Base-by-base conservation (phyloP, 2,797 vertebrate species). In the Agapornis canus region DNA sequence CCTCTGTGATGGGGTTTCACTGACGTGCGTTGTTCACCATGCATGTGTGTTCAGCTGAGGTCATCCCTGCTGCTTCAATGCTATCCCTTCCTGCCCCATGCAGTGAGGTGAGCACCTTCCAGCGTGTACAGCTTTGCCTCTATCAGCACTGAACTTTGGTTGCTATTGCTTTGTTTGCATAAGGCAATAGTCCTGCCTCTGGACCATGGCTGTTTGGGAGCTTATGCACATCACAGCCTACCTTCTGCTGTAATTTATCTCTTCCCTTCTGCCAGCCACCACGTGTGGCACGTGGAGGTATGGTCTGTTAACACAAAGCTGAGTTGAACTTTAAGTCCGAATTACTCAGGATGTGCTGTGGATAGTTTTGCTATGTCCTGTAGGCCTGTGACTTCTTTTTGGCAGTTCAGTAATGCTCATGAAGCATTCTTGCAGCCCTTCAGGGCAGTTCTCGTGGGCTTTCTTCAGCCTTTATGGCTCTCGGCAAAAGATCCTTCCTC, bases 151-250 rank as follows among this genome's bases (percentile, higher is more conserved):
- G 39, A 63, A 16, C 70, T 87, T 71, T 5, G 16, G 26, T 5
- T 73, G 66, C 25, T 79, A 2, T 5, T 47, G 48, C 59, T 69
- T 68, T 78, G 57, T 66, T 89, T 79, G 68, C 3, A 2, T 22
- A 14, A 72, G 73, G 42, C 2, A 6, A 61, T 19, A 42, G 26
- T 35, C 21, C 61, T 94, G 42, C 52, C 31, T 61, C 73, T 73
- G 81, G 15, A 40, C 8, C 0, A 0, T 0, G 20, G 35, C 13
- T 90, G 0, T 54, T 56, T 29, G 37, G n/a, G n/a, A 59, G 26
- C 29, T 86, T 76, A 39, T 45, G 48, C 22, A 27, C 63, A 70
- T 48, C 43, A 23, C 3, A 2, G 4, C 40, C 51, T 91, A 16
- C 21, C n/a, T 86, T 43, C 77, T 94, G 59, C 60, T 90, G 51